phyloP scores from a whole-genome alignment of 2,888 invertebrate genomes.

The Sympetrum striolatum region DNA sequence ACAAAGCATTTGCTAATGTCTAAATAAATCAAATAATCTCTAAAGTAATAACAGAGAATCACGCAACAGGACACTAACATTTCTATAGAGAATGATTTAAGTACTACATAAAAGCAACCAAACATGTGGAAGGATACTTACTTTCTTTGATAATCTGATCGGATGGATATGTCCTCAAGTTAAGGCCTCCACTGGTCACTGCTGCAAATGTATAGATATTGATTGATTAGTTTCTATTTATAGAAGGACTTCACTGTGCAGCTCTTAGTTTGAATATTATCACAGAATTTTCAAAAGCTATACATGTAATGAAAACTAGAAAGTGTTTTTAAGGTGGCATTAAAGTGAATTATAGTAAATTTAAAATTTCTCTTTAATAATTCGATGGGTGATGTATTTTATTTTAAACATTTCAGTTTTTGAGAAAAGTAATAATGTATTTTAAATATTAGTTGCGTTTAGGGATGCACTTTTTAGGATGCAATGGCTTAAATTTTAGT shows the following conservation, averaged over 20 bases:
- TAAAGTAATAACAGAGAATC: background rate
- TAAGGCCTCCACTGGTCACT: constrained; percentile 60
- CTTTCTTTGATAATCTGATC: constrained; percentile 84
- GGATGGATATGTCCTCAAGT: constrained; percentile 77
- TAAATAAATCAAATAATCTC: background rate
- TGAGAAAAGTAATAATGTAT: too few relatives aligned
- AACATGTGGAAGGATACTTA: constrained; percentile 63
- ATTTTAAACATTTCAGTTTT: too few relatives aligned
- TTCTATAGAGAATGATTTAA: constrained; percentile 45
- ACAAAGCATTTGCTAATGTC: background rate
- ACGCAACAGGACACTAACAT: background rate
- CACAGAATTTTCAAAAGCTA: too few relatives aligned
- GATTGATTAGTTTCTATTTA: background rate
- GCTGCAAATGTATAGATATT: background rate
- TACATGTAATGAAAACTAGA: too few relatives aligned
- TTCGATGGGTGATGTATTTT: too few relatives aligned
- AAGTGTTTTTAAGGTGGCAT: too few relatives aligned
- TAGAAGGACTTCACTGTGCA: too few relatives aligned
- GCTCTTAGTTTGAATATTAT: too few relatives aligned
- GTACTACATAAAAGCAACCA: constrained; percentile 44
- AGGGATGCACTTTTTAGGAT: background rate
- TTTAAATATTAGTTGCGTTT: background rate
- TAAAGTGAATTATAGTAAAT: too few relatives aligned
- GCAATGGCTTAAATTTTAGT: background rate
- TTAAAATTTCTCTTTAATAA: too few relatives aligned